These are phyloP conservation scores for Ictalurus furcatus DNA, from an alignment of 2,113 vertebrate species.

Conservation along the genomic window DNA sequence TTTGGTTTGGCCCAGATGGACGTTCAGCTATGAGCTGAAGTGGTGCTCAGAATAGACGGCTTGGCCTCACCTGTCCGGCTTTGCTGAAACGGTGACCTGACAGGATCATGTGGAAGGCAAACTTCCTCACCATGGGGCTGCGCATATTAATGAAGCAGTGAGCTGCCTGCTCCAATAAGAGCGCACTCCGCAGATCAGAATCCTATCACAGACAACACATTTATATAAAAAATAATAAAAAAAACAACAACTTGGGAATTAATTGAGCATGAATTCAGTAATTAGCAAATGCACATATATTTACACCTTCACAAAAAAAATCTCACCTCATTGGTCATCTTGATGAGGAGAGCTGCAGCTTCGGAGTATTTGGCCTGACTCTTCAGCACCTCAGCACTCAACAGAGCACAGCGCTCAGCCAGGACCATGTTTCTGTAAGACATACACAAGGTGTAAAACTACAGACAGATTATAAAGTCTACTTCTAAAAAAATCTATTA, in stretches of 20 bases:
- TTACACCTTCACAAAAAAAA: neutral
- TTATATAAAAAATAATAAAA: neutral
- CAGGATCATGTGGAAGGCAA: slow-evolving; percentile 98
- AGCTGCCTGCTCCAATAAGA: slow-evolving; percentile 93
- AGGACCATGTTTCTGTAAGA: slow-evolving; percentile 87
- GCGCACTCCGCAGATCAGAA: slow-evolving; percentile 93
- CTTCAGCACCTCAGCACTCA: slow-evolving; percentile 95
- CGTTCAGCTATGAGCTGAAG: neutral
- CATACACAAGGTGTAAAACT: neutral
- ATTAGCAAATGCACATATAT: neutral
- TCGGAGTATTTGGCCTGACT: slow-evolving; percentile 96
- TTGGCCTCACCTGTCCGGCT: slow-evolving; percentile 86
- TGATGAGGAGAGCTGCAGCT: slow-evolving; percentile 92
- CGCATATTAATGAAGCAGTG: slow-evolving; percentile 99
- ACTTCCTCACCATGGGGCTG: slow-evolving; percentile 96
- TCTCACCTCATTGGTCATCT: slow-evolving; percentile 95
- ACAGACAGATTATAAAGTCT: neutral
- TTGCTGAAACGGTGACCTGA: slow-evolving; percentile 97
- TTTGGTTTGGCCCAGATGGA: neutral
- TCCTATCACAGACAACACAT: slow-evolving; percentile 73
- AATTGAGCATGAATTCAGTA: neutral
- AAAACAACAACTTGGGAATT: neutral
- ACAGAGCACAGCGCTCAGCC: slow-evolving; percentile 92
- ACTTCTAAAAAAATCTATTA: neutral
- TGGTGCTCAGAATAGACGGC: neutral